These are phyloP conservation scores for Manis javanica DNA, from an alignment of 2,797 vertebrate genomes.

Conservation along the genomic window DNA sequence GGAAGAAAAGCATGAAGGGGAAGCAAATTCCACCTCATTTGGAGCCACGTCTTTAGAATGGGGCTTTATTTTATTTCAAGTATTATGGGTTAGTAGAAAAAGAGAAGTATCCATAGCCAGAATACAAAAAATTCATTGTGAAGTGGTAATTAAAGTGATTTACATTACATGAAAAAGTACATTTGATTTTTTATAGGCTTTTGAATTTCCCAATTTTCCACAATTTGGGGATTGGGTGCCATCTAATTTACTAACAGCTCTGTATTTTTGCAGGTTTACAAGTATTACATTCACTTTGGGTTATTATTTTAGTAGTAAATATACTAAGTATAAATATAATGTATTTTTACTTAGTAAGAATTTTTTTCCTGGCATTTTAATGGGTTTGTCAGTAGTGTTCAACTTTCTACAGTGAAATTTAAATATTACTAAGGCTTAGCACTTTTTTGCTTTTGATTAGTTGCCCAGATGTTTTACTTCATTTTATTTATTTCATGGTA, in stretches of 20 bases:
- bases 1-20: not conserved
- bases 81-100: not conserved
- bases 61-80: conserved; percentile 44
- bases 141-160: conserved; percentile 19
- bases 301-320: conserved; percentile 29
- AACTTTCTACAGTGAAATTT: not conserved
- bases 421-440: not conserved
- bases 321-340: not conserved
- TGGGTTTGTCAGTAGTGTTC: not conserved
- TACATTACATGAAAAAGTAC: not conserved
- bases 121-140: not conserved
- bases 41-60: not conserved
- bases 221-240: not conserved
- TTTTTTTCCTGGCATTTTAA: not conserved
- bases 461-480: not conserved
- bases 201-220: not conserved
- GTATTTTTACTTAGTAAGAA: not conserved
- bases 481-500: not conserved
- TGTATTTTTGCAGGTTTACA: not conserved
- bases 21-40: not conserved
- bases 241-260: not conserved
- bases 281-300: not conserved
- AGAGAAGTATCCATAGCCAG: not conserved
- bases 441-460: not conserved
- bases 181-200: not conserved